Conservation (phyloP, 1,140 invertebrate species). For the Nymphalis io region DNA sequence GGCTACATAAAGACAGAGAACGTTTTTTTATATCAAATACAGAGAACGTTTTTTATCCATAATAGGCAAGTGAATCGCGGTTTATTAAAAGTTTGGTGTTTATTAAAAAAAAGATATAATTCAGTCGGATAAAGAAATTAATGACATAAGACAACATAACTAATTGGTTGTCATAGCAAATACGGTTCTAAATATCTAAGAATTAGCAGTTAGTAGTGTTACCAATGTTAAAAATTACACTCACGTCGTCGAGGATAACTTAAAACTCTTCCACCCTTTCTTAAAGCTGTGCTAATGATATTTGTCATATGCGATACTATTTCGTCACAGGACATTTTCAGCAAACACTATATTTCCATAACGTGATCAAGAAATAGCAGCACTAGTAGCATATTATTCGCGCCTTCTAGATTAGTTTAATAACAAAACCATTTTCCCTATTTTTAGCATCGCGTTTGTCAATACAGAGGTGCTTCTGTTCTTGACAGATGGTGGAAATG, state of each 20-base stretch:
- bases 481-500: conserved; percentile 62
- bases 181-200: neutral
- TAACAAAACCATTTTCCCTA: conserved; percentile 41
- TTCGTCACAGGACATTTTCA: conserved; percentile 47
- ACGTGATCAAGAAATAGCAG: conserved; percentile 31
- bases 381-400: conserved; percentile 31
- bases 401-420: conserved; percentile 30
- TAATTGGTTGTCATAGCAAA: neutral
- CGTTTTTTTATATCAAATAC: too few species aligned
- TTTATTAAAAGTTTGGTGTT: too few species aligned
- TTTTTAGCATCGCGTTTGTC: conserved; percentile 51
- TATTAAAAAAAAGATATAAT: neutral
- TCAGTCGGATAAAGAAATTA: neutral
- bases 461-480: conserved; percentile 48
- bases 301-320: conserved; percentile 42
- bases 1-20: too few species aligned
- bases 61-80: too few species aligned
- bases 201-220: conserved; percentile 15
- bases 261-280: conserved; percentile 42
- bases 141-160: neutral
- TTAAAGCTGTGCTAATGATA: conserved; percentile 43
- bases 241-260: conserved; percentile 46
- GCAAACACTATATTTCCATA: conserved; percentile 9
- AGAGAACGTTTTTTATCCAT: too few species aligned
- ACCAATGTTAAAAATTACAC: conserved; percentile 29